Evolutionary conservation across 2,888 invertebrate genomes (phyloP).

Genomic region (Neria commutata): DNA sequence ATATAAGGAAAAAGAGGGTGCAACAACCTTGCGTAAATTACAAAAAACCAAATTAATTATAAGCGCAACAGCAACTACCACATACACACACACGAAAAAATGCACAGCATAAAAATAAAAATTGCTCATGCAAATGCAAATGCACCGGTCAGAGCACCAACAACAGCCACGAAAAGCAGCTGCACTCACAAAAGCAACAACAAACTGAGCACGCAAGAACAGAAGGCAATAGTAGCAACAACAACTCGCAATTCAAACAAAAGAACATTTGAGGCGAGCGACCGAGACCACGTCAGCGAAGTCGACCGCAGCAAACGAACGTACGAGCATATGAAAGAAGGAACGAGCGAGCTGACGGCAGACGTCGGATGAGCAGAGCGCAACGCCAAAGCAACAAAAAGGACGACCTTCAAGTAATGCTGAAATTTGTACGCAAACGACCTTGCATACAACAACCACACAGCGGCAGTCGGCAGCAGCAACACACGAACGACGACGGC

Average conservation of each 20-base stretch:
- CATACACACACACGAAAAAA: background rate
- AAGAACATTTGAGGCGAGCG: background rate
- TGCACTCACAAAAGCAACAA: conserved; percentile 6
- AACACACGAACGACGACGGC: conserved; percentile 6
- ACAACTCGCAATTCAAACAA: conserved; percentile 35
- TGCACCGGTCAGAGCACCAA: conserved; percentile 4
- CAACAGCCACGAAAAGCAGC: conserved; percentile 16
- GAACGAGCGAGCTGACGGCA: background rate
- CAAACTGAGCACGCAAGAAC: background rate
- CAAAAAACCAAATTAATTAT: conserved; percentile 10
- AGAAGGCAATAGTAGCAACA: conserved; percentile 2
- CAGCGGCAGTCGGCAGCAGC: conserved; percentile 19
- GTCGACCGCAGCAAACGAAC: too few species aligned
- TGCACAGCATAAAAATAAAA: background rate
- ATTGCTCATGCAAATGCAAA: background rate
- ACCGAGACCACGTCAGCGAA: background rate
- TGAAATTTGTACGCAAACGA: conserved; percentile 63
- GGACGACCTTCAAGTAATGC: conserved; percentile 63
- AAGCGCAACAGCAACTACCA: background rate
- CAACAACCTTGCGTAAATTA: conserved; percentile 24
- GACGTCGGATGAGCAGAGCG: conserved; percentile 32
- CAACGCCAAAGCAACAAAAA: conserved; percentile 46
- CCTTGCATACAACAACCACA: conserved; percentile 58
- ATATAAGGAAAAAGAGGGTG: conserved; percentile 3
- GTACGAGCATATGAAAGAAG: too few species aligned